Evolutionary conservation across 2,113 vertebrate species (phyloP).

Genomic region (Paralichthys olivaceus): DNA sequence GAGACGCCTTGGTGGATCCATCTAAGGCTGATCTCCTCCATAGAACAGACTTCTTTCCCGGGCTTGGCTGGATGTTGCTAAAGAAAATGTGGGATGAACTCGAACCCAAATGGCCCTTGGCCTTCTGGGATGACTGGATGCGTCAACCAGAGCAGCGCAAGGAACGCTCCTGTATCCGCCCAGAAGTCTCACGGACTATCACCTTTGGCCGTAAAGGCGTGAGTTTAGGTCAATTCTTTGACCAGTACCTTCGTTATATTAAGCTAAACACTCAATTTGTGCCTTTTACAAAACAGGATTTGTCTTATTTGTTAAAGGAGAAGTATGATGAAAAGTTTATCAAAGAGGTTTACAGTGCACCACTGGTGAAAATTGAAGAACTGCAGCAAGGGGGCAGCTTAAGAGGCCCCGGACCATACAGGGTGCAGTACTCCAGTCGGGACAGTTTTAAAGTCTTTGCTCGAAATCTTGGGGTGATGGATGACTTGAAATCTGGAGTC

Average conservation of each 20-base stretch:
- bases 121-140: constrained; percentile 99
- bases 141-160: constrained; percentile 89
- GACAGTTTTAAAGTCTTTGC: constrained; percentile 94
- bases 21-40: constrained; percentile 84
- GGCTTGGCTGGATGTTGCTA: constrained; percentile 92
- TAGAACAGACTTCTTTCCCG: constrained; percentile 95
- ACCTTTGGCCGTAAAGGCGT: constrained; percentile 95
- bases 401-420: constrained; percentile 80
- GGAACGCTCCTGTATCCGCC: constrained; percentile 89
- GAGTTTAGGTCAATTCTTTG: constrained; percentile 96
- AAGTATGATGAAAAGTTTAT: constrained; percentile 84
- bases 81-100: constrained; percentile 90
- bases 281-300: constrained; percentile 89
- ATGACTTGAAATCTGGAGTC: constrained; percentile 95
- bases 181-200: constrained; percentile 92
- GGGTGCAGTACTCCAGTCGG: constrained; percentile 89
- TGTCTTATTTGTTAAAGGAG: constrained; percentile 87
- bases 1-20: constrained; percentile 88
- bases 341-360: constrained; percentile 82
- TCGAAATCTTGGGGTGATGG: constrained; percentile 92
- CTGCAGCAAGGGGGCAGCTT: constrained; percentile 83
- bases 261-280: constrained; percentile 94
- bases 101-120: constrained; percentile 94
- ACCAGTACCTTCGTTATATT: constrained; percentile 95
- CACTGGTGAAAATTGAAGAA: constrained; percentile 84